Evolutionary conservation across 2,113 vertebrate species (phyloP).

Genomic region (Tragulus kanchil): DNA sequence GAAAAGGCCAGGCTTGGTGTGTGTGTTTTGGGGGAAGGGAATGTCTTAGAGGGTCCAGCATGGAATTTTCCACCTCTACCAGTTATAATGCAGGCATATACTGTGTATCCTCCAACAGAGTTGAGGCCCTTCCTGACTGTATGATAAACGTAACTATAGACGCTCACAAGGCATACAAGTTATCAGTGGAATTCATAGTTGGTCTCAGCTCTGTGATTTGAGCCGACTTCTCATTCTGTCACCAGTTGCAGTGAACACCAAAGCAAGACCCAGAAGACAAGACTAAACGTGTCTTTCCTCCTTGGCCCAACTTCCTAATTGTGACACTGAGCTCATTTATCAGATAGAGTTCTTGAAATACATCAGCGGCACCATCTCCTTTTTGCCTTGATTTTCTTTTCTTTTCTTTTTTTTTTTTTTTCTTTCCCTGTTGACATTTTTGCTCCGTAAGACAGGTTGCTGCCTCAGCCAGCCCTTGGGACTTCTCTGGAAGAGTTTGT

Average conservation of each 20-base stretch:
- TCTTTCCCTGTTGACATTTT: conserved; percentile 83
- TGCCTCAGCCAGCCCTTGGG: conserved; percentile 74
- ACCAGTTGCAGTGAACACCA: not conserved
- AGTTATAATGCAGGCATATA: not conserved
- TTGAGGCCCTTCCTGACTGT: not conserved
- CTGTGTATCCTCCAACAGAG: not conserved
- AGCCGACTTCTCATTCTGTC: not conserved
- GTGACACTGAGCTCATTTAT: conserved; percentile 80
- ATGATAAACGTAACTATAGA: not conserved
- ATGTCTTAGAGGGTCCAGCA: fast-evolving
- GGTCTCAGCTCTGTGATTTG: not conserved
- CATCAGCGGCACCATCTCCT: conserved; percentile 57
- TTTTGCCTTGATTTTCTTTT: conserved; percentile 52
- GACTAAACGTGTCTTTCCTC: not conserved
- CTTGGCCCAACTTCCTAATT: conserved; percentile 72
- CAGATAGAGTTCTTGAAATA: conserved; percentile 77
- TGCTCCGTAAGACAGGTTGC: conserved; percentile 67
- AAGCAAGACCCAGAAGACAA: not conserved
- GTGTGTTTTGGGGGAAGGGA: not conserved
- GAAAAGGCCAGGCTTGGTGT: not conserved
- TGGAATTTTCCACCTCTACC: not conserved
- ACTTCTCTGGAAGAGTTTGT: conserved; percentile 70
- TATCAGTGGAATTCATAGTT: not conserved
- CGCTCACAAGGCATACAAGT: not conserved
- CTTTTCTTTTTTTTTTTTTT: conserved; percentile 67